phyloP scores from a whole-genome alignment of 2,797 vertebrate genomes.

The Melanotaenia trifasciata region DNA sequence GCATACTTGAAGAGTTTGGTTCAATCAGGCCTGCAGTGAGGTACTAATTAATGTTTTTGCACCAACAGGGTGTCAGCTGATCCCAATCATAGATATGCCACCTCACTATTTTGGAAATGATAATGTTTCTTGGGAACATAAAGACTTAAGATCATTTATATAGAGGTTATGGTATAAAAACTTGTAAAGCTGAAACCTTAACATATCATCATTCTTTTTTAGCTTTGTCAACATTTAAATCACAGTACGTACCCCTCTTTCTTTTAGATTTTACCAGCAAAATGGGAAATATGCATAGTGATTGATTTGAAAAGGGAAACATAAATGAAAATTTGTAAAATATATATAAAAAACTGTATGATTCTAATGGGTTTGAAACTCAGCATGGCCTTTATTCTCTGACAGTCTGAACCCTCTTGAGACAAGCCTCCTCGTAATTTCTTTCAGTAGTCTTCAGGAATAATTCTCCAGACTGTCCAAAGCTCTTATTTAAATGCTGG shows the following conservation, averaged over 20 bases:
- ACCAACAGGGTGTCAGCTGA: background rate
- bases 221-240: background rate
- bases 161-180: background rate
- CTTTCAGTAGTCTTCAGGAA: background rate
- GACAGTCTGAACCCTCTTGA: background rate
- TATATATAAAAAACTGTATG: background rate
- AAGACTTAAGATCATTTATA: background rate
- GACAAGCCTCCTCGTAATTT: background rate
- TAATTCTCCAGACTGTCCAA: background rate
- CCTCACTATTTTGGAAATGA: background rate
- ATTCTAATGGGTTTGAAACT: background rate
- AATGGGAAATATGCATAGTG: background rate
- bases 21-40: constrained; percentile 56
- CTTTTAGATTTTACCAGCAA: background rate
- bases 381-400: background rate
- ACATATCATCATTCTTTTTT: constrained; percentile 7
- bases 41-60: constrained; percentile 8
- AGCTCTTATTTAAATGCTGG: background rate
- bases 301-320: background rate
- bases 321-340: background rate
- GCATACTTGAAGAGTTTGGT: constrained; percentile 40
- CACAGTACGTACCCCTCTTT: background rate
- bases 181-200: background rate
- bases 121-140: background rate
- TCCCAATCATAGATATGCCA: background rate